Evolutionary conservation across 2,888 invertebrate species (phyloP), one percentile per base, ranked within the genome.

Genomic region (Lithophane socia): DNA sequence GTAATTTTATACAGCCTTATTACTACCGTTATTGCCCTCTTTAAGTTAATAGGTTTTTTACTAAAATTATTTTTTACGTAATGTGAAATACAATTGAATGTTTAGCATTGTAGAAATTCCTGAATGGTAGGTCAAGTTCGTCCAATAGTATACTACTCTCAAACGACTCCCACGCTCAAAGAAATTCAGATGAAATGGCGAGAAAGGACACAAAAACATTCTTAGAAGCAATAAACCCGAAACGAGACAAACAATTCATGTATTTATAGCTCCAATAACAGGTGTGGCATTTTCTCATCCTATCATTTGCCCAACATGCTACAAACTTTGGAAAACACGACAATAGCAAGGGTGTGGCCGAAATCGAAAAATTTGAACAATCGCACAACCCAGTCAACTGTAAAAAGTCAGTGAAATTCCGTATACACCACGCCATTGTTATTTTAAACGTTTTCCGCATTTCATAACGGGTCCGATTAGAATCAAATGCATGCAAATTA

Each of bases 351-450:
- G 94, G 94, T 90, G 94, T 86, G 93, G 91, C 76, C 47, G 54
- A 83, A 88, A 87, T 89, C 87, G 87, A 92, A 92, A 92, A 91
- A 91, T 88, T 89, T 88, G 82, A 88, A 93, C 93, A 93, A 94
- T 93, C 83, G 90, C 84, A 85, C 85, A n/a, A 90, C 79, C 87
- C 90, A 92, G 90, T 94, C 91, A 91, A 90, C 91, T 92, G 93
- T 89, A 90, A 91, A 93, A 87, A 90, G 92, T 47, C 58, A 78
- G 80, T 88, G 90, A 93, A 94, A 93, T 93, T 93, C 89, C 91
- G 89, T 89, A 92, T 91, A 89, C 85, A 84, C 79, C 76, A 86
- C 69, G 88, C 92, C 91, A 92, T 92, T 87, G 86, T 85, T 83
- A 79, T 77, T 83, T 69, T 74, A 81, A 80, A 83, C 73, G 83